phyloP scores from a whole-genome alignment of 1,140 invertebrate species.

The Planococcus citri region DNA sequence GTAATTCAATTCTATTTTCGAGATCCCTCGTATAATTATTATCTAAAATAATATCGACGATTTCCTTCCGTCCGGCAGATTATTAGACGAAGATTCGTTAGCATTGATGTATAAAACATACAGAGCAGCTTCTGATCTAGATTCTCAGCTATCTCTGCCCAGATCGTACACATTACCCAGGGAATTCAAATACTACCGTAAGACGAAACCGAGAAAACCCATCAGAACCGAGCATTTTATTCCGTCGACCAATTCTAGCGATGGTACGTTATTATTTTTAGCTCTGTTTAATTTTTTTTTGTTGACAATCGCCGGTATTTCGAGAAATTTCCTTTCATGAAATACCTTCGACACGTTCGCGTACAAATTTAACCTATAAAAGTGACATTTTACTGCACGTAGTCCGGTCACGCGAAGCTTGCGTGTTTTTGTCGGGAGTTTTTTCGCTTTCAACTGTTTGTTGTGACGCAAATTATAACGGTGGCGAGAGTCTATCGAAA shows the following conservation, averaged over 20 bases:
- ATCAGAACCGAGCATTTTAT: conserved; percentile 48
- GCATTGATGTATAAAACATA: conserved; percentile 39
- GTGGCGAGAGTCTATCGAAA: too few relatives aligned
- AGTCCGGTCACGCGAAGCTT: too few relatives aligned
- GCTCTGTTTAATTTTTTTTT: not conserved
- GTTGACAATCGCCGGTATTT: not conserved
- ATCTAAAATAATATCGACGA: too few relatives aligned
- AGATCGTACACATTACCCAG: conserved; percentile 70
- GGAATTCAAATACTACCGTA: conserved; percentile 68
- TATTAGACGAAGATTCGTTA: conserved; percentile 33
- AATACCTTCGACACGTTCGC: not conserved
- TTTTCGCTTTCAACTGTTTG: too few relatives aligned
- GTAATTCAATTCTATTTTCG: conserved; percentile 24
- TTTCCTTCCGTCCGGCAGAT: conserved; percentile 32
- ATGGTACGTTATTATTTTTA: conserved; percentile 43
- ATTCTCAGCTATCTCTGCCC: conserved; percentile 64
- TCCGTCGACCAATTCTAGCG: conserved; percentile 70
- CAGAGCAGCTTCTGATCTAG: conserved; percentile 52
- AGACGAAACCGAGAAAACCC: conserved; percentile 40
- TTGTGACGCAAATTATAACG: too few relatives aligned
- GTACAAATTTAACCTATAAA: not conserved
- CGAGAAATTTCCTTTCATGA: not conserved
- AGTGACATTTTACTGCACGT: too few relatives aligned
- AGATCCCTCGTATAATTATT: too few relatives aligned
- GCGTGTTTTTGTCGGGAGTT: too few relatives aligned